phyloP scores from a whole-genome alignment of 2,888 invertebrate genomes.

The Hirtodrosophila histrioides region DNA sequence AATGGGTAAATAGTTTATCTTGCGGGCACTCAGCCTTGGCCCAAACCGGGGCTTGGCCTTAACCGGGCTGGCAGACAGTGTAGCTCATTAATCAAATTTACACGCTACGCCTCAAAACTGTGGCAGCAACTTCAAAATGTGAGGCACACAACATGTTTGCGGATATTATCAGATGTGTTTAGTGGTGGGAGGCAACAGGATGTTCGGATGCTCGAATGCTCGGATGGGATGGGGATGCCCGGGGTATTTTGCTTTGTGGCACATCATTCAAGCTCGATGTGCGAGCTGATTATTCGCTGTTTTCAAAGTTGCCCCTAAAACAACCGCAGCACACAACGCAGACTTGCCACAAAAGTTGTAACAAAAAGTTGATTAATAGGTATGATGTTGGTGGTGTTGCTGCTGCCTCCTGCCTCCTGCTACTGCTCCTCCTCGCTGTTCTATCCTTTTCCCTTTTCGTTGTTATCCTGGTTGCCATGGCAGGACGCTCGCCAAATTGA shows the following conservation, averaged over 20 bases:
- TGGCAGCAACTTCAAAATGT: slow-evolving; percentile 57
- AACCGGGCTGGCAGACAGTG: slow-evolving; percentile 14
- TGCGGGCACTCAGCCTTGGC: slow-evolving; percentile 4
- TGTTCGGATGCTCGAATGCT: not conserved
- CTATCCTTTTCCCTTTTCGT: not conserved
- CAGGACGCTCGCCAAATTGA: slow-evolving; percentile 41
- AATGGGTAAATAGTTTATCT: slow-evolving; percentile 45
- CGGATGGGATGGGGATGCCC: not conserved
- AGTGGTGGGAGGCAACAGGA: not conserved
- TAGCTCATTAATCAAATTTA: slow-evolving; percentile 76
- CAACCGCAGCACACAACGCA: slow-evolving; percentile 16
- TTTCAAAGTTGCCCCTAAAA: slow-evolving; percentile 59
- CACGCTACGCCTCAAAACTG: slow-evolving; percentile 61
- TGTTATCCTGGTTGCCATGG: slow-evolving; percentile 28
- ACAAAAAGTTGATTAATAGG: slow-evolving; percentile 77
- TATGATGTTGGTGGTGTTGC: slow-evolving; percentile 29
- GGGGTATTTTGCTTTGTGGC: slow-evolving; percentile 34
- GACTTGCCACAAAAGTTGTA: slow-evolving; percentile 58
- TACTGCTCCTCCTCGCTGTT: not conserved
- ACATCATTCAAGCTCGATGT: slow-evolving; percentile 60
- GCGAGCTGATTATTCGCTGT: slow-evolving; percentile 68
- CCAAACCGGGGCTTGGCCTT: slow-evolving; percentile 1
- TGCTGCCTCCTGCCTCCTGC: not conserved
- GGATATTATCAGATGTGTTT: slow-evolving; percentile 27
- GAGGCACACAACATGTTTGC: slow-evolving; percentile 34